phyloP scores from a whole-genome alignment of 2,888 invertebrate genomes.

The Troides aeacus region DNA sequence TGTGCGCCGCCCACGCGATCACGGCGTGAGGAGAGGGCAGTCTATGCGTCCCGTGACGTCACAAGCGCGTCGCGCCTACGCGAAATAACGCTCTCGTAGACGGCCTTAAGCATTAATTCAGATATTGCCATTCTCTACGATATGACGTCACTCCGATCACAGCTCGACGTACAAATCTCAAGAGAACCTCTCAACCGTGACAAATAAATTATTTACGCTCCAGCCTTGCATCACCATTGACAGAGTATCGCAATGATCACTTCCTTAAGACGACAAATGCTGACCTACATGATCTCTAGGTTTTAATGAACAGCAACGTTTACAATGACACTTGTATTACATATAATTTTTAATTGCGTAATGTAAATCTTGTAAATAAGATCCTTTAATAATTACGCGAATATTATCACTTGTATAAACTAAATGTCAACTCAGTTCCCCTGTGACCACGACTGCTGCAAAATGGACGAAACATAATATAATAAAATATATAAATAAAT shows the following conservation, averaged over 20 bases:
- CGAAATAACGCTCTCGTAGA: constrained; percentile 50
- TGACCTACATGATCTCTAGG: constrained; percentile 55
- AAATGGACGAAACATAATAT: no score
- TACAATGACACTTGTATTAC: no score
- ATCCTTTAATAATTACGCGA: no score
- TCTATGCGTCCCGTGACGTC: constrained; percentile 71
- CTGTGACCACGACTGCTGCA: no score
- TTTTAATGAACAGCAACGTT: constrained; percentile 41
- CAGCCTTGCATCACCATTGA: constrained; percentile 50
- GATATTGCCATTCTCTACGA: constrained; percentile 49
- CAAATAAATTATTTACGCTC: constrained; percentile 45
- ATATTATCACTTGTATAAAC: no score
- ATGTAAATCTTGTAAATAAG: no score
- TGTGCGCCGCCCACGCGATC: constrained; percentile 43
- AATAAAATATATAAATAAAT: no score
- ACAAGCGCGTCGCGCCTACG: constrained; percentile 66
- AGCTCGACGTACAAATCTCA: constrained; percentile 41
- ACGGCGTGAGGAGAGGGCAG: constrained; percentile 42
- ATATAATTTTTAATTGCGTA: no score
- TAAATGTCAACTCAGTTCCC: no score
- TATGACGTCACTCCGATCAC: constrained; percentile 57
- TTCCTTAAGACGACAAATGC: constrained; percentile 50
- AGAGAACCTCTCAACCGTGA: constrained; percentile 35
- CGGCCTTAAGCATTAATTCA: constrained; percentile 61
- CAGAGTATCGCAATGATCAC: constrained; percentile 52